Percentiles rank a stretch among this genome's conserved stretches.
phyloP scores from a whole-genome alignment of 2,888 invertebrate species.

The Drosophila demipolita region DNA sequence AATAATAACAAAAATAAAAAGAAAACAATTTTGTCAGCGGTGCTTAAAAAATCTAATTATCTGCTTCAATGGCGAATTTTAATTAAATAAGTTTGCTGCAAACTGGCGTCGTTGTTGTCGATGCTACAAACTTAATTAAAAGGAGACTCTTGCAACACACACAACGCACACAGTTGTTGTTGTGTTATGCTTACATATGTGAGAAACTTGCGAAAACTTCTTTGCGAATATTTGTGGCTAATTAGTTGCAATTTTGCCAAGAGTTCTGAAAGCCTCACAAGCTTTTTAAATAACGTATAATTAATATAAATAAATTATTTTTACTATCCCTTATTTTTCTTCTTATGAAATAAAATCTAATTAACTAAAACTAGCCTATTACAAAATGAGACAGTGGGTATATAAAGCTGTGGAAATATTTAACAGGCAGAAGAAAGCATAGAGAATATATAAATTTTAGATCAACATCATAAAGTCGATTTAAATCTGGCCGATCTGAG shows the following conservation, averaged over 20 bases:
- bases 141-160: constrained; percentile 47
- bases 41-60: constrained; percentile 70
- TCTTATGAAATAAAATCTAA: too few species aligned
- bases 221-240: constrained; percentile 3
- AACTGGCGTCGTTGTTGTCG: constrained; percentile 39
- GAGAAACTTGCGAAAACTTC: constrained; percentile 25
- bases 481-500: background rate
- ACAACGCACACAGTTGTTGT: constrained; percentile 13
- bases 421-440: background rate
- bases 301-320: background rate
- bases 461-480: background rate
- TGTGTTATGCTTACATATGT: background rate
- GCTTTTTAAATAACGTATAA: background rate
- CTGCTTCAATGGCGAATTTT: constrained; percentile 72
- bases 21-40: constrained; percentile 21
- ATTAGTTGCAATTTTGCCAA: background rate
- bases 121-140: constrained; percentile 72
- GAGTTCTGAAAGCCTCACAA: background rate
- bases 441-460: background rate
- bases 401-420: background rate
- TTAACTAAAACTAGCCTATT: background rate
- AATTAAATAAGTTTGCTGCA: constrained; percentile 75
- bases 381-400: background rate
- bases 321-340: background rate
- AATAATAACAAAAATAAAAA: constrained; percentile 20